phyloP scores from a whole-genome alignment of 2,888 invertebrate genomes.

The Cataglyphis albicans region DNA sequence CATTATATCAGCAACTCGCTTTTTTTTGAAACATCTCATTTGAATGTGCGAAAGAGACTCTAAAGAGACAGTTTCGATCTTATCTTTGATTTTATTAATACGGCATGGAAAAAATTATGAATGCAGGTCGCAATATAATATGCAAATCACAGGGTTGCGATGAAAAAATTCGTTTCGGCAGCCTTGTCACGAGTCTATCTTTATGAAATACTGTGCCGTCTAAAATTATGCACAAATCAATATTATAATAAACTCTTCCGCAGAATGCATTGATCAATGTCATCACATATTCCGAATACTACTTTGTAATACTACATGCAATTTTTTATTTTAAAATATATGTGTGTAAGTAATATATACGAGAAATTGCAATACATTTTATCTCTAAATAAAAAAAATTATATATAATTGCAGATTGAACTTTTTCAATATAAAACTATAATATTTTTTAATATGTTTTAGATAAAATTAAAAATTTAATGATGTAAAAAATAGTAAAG shows the following conservation, averaged over 20 bases:
- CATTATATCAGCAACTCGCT: neutral
- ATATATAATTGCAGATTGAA: neutral
- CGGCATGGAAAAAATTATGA: slow-evolving; percentile 33
- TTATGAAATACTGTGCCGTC: slow-evolving; percentile 17
- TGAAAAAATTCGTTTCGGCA: slow-evolving; percentile 30
- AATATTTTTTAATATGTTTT: neutral
- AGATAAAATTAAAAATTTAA: neutral
- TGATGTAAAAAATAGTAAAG: neutral
- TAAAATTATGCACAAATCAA: slow-evolving; percentile 50
- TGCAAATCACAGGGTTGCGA: slow-evolving; percentile 34
- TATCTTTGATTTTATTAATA: slow-evolving; percentile 42
- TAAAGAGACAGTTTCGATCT: slow-evolving; percentile 39
- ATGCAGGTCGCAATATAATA: slow-evolving; percentile 43
- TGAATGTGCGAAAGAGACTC: neutral
- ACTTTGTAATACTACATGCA: neutral
- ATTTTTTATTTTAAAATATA: neutral
- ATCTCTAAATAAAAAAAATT: neutral
- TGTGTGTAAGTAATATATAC: neutral
- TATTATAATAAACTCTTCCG: slow-evolving; percentile 12
- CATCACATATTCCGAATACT: slow-evolving; percentile 2
- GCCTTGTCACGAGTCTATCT: slow-evolving; percentile 43
- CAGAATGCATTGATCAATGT: neutral
- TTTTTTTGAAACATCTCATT: slow-evolving; percentile 25
- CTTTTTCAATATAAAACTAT: neutral
- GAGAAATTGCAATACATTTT: neutral